Conservation (phyloP, 2,797 vertebrate species). For the Channa striata region DNA sequence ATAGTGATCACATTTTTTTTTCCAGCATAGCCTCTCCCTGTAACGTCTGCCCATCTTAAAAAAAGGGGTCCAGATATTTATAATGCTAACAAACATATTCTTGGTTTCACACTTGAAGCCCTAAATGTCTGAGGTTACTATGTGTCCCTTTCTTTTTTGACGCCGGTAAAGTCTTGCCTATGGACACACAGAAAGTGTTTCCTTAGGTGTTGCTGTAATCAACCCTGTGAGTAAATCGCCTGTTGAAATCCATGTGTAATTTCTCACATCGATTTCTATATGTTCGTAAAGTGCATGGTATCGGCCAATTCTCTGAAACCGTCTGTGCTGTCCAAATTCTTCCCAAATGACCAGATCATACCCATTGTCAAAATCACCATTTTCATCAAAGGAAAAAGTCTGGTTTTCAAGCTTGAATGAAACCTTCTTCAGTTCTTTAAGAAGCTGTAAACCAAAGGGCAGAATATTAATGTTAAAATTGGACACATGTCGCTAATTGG, state of each 20-base stretch:
- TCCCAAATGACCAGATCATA: conserved; percentile 78
- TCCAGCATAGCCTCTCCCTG: no score
- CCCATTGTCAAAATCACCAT: conserved; percentile 68
- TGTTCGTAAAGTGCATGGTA: conserved; percentile 34
- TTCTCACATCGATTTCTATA: not conserved
- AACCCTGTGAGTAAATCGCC: conserved; percentile 6
- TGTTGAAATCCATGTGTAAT: conserved; percentile 43
- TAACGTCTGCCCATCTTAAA: no score
- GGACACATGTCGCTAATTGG: no score
- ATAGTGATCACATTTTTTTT: no score
- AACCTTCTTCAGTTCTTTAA: conserved; percentile 67
- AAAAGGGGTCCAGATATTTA: no score
- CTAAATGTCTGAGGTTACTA: no score
- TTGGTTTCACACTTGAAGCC: no score
- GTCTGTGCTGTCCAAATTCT: conserved; percentile 20
- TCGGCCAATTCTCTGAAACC: conserved; percentile 61
- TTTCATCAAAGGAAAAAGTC: conserved; percentile 62
- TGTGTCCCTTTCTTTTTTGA: no score
- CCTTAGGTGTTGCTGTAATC: not conserved
- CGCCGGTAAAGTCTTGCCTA: no score
- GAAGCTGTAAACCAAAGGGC: conserved; percentile 70
- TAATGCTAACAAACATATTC: no score
- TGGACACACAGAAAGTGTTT: not conserved
- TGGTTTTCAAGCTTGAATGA: conserved; percentile 47
- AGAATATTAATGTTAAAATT: not conserved